These are phyloP conservation scores for Dicyrtoma fusca DNA, from an alignment of 2,888 invertebrate genomes.

Conservation along the genomic window DNA sequence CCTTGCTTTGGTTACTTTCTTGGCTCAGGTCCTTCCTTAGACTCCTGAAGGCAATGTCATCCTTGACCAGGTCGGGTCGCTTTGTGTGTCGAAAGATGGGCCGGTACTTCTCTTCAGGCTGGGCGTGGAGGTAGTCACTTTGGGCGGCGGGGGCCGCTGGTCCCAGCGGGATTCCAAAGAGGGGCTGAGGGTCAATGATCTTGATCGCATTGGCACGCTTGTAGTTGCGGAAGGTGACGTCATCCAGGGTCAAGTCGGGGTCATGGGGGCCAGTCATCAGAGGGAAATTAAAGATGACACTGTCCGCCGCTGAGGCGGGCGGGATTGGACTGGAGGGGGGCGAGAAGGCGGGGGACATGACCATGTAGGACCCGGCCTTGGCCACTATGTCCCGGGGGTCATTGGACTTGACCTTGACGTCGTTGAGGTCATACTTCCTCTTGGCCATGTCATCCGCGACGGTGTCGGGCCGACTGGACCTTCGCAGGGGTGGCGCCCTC, in stretches of 20 bases:
- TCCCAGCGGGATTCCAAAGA: slow-evolving; percentile 86
- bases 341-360: slow-evolving; percentile 69
- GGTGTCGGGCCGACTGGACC: slow-evolving; percentile 67
- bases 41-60: slow-evolving; percentile 83
- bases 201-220: slow-evolving; percentile 74
- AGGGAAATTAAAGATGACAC: slow-evolving; percentile 32
- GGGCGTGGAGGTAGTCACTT: slow-evolving; percentile 81
- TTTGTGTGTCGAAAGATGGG: slow-evolving; percentile 69
- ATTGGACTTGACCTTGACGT: slow-evolving; percentile 2
- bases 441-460: slow-evolving; percentile 80
- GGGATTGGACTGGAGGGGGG: slow-evolving; percentile 59
- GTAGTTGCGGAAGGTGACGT: slow-evolving; percentile 80
- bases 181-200: slow-evolving; percentile 80
- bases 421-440: slow-evolving; percentile 62
- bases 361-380: slow-evolving; percentile 69
- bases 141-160: slow-evolving; percentile 78
- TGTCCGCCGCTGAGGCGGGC: slow-evolving; percentile 18
- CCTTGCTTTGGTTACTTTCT: slow-evolving; percentile 47
- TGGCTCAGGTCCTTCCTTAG: slow-evolving; percentile 75
- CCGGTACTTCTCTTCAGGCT: slow-evolving; percentile 65
- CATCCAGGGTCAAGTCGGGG: slow-evolving; percentile 81
- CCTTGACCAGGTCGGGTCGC: slow-evolving; percentile 80
- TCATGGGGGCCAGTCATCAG: slow-evolving; percentile 63
- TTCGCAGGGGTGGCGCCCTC: slow-evolving; percentile 58
- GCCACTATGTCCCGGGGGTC: slow-evolving; percentile 62